Evolutionary conservation across 2,888 invertebrate species (phyloP).

Genomic region (Cosmopolites sordidus): DNA sequence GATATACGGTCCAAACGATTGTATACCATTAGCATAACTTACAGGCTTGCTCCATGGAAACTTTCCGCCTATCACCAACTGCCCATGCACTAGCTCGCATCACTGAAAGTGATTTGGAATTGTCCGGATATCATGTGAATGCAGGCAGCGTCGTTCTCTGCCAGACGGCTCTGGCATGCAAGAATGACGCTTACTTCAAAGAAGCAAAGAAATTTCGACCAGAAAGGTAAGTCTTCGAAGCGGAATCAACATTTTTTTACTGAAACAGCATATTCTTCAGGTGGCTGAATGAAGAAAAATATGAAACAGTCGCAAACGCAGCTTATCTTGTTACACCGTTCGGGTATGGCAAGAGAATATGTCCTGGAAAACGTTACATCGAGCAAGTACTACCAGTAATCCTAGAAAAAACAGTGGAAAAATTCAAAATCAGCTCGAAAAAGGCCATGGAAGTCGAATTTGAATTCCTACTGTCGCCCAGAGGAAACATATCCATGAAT

Average conservation of each 20-base stretch:
- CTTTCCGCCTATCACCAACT: conserved; percentile 70
- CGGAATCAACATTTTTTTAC: not conserved
- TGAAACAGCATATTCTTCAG: conserved; percentile 41
- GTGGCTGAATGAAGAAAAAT: conserved; percentile 58
- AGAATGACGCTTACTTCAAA: conserved; percentile 70
- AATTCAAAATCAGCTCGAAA: conserved; percentile 66
- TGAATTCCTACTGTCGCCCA: conserved; percentile 76
- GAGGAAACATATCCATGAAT: conserved; percentile 65
- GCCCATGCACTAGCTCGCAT: conserved; percentile 76
- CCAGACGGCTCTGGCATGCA: conserved; percentile 79
- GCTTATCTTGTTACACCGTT: conserved; percentile 71
- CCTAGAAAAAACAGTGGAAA: conserved; percentile 61
- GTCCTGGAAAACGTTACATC: conserved; percentile 81
- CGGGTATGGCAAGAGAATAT: conserved; percentile 74
- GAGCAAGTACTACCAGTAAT: conserved; percentile 71
- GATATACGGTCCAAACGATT: no score
- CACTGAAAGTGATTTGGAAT: conserved; percentile 64
- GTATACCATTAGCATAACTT: no score
- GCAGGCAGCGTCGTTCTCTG: conserved; percentile 76
- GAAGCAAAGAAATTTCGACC: conserved; percentile 60
- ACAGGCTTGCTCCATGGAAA: conserved; percentile 70
- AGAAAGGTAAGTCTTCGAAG: conserved; percentile 14
- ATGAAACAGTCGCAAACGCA: conserved; percentile 49
- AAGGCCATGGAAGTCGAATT: conserved; percentile 67
- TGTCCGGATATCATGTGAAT: conserved; percentile 65